A percentile compares a stretch with the other conserved stretches of the same genome.
phyloP scores from a whole-genome alignment of 2,113 vertebrate species.

The Pterocles burchelli region DNA sequence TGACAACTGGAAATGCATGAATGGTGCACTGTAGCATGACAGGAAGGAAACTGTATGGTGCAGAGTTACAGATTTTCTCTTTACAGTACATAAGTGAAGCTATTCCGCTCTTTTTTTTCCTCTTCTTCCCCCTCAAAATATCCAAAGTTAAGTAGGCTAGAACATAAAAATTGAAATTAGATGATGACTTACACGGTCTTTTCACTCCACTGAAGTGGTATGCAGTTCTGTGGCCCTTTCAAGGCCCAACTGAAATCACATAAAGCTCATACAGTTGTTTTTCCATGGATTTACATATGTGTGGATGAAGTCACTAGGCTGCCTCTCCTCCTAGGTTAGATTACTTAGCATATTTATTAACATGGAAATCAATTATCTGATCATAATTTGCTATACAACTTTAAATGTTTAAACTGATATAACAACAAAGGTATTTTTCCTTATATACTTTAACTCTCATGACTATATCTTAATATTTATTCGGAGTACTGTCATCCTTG shows the following conservation, averaged over 20 bases:
- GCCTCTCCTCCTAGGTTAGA: background rate
- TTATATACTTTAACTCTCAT: background rate
- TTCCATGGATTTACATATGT: background rate
- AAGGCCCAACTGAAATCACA: background rate
- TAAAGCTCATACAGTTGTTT: background rate
- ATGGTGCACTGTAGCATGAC: background rate
- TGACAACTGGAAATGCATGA: fast-evolving
- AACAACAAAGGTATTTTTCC: background rate
- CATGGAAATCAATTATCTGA: background rate
- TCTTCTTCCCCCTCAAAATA: background rate
- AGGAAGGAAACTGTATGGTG: background rate
- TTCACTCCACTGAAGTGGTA: background rate
- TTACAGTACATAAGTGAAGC: background rate
- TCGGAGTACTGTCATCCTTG: background rate
- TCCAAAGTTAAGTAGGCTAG: background rate
- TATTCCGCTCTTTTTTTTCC: background rate
- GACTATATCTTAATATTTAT: background rate
- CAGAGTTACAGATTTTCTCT: background rate
- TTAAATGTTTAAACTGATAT: background rate
- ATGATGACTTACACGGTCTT: background rate
- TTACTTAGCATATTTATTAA: background rate
- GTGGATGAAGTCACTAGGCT: background rate
- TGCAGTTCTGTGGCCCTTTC: background rate
- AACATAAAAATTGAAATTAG: background rate
- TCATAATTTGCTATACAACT: background rate